These are phyloP conservation scores for Antennarius maculatus DNA, from an alignment of 2,797 vertebrate genomes.

Conservation along the genomic window DNA sequence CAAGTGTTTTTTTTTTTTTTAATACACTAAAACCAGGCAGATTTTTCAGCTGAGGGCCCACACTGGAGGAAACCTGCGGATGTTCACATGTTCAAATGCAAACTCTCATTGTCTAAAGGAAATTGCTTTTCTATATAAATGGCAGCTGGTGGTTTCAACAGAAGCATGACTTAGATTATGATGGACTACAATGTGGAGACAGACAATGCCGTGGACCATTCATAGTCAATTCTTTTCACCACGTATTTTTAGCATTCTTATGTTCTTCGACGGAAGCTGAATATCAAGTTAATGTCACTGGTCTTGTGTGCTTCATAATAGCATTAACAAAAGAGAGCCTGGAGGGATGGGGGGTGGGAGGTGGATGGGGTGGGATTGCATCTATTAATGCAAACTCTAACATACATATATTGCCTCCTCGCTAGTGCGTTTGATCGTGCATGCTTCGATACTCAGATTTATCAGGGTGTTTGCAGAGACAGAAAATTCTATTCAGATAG, in stretches of 20 bases:
- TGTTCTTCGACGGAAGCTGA: slow-evolving; percentile 57
- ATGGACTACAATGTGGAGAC: slow-evolving; percentile 51
- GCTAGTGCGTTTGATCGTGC: slow-evolving; percentile 42
- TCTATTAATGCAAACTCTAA: slow-evolving; percentile 69
- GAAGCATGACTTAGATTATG: slow-evolving; percentile 40
- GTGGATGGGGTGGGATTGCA: slow-evolving; percentile 29
- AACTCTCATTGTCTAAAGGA: slow-evolving; percentile 9
- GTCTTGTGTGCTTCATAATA: slow-evolving; percentile 67
- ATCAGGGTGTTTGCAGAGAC: slow-evolving; percentile 22
- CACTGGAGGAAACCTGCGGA: neutral
- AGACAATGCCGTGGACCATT: slow-evolving; percentile 28
- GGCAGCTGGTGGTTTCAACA: slow-evolving; percentile 36
- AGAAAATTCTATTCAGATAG: neutral
- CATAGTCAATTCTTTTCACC: slow-evolving; percentile 31
- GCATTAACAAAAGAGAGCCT: slow-evolving; percentile 66
- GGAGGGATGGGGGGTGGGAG: slow-evolving; percentile 43
- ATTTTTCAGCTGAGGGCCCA: slow-evolving; percentile 7
- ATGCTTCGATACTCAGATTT: slow-evolving; percentile 30
- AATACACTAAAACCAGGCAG: neutral
- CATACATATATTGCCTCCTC: slow-evolving; percentile 42
- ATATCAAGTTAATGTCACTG: slow-evolving; percentile 74
- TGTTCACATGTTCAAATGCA: slow-evolving; percentile 5
- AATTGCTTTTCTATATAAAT: slow-evolving; percentile 22
- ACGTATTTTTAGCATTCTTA: slow-evolving; percentile 48
- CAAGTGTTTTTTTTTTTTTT: slow-evolving; percentile 7